These are phyloP conservation scores for Laspeyria flexula DNA, from an alignment of 2,888 invertebrate genomes.

Conservation along the genomic window DNA sequence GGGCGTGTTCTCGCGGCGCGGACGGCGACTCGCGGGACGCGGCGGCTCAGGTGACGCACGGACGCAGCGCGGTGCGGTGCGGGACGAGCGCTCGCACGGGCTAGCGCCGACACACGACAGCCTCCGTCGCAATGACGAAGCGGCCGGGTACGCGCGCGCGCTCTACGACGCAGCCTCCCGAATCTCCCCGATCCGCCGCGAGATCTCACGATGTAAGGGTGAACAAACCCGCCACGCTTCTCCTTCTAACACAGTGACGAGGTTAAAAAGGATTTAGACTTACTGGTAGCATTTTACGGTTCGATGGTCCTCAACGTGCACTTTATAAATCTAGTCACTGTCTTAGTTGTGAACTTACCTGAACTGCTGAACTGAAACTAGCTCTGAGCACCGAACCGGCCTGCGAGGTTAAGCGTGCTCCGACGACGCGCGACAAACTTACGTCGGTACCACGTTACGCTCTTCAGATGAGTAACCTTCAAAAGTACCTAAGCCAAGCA, in stretches of 20 bases:
- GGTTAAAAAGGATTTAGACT: constrained; percentile 84
- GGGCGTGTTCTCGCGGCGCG: constrained; percentile 54
- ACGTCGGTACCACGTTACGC: constrained; percentile 19
- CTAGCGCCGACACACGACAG: constrained; percentile 84
- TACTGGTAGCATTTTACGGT: constrained; percentile 77
- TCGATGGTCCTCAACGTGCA: constrained; percentile 67
- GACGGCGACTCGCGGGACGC: constrained; percentile 35
- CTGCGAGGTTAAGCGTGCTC: constrained; percentile 20
- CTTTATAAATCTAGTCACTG: constrained; percentile 56
- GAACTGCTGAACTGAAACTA: constrained; percentile 26
- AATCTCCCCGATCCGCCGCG: constrained; percentile 71
- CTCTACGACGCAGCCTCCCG: constrained; percentile 80
- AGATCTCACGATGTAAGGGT: constrained; percentile 75
- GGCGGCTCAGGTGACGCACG: constrained; percentile 60
- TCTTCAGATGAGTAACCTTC: constrained; percentile 24
- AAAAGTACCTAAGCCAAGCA: constrained; percentile 8
- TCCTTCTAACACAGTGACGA: constrained; percentile 82
- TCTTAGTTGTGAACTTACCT: constrained; percentile 49
- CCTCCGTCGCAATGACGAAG: constrained; percentile 85
- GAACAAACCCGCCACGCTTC: constrained; percentile 83
- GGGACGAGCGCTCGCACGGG: constrained; percentile 78
- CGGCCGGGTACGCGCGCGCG: constrained; percentile 85
- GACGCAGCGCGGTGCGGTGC: constrained; percentile 59
- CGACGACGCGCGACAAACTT: constrained; percentile 18
- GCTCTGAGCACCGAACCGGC: constrained; percentile 20